Conservation (phyloP, 2,888 invertebrate species). For the Druceiella hillmani region DNA sequence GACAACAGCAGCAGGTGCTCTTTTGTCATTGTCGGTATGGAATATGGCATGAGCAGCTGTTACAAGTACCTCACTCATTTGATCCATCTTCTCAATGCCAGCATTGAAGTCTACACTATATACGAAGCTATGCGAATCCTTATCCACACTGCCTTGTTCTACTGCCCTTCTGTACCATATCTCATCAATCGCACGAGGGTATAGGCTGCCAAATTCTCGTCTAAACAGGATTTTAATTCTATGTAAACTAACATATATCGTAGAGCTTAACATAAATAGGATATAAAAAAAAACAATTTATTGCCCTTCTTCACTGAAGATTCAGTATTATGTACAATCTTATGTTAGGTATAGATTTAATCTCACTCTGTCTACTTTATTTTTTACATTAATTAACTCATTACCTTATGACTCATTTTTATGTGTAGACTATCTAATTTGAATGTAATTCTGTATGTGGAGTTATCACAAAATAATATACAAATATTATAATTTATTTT, state of each 20-base stretch:
- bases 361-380: no score
- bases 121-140: constrained; percentile 75
- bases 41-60: constrained; percentile 86
- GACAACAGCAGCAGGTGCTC: constrained; percentile 63
- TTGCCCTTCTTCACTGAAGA: no score
- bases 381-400: no score
- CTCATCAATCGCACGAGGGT: constrained; percentile 78
- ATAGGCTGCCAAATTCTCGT: constrained; percentile 65
- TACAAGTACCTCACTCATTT: constrained; percentile 60
- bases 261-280: constrained; percentile 7
- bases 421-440: no score
- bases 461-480: no score
- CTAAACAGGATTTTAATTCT: constrained; percentile 34
- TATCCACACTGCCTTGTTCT: constrained; percentile 73
- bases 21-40: constrained; percentile 52
- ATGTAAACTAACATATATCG: background rate
- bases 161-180: constrained; percentile 86
- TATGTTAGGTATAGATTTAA: no score
- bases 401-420: no score
- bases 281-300: no score
- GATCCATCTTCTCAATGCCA: constrained; percentile 33
- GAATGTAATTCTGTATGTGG: no score
- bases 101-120: constrained; percentile 49
- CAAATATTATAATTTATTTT: no score
- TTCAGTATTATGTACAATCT: no score